phyloP scores from a whole-genome alignment of 2,797 vertebrate genomes.

The Cuniculus paca region DNA sequence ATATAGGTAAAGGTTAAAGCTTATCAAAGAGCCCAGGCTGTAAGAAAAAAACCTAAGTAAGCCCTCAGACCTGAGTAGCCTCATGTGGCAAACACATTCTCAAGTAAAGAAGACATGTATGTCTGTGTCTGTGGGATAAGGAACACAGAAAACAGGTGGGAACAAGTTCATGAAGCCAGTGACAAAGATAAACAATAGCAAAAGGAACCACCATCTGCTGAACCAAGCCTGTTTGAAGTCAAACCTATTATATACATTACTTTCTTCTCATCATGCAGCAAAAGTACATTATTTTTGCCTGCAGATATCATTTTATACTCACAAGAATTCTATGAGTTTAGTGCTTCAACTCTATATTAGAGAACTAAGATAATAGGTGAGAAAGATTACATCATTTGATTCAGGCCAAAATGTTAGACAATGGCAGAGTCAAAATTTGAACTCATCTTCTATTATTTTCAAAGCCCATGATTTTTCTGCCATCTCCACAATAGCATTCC shows the following conservation, averaged over 20 bases:
- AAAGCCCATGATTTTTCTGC: neutral
- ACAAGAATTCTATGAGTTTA: neutral
- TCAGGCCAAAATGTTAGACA: neutral
- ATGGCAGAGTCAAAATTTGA: neutral
- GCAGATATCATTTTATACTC: neutral
- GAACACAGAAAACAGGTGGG: neutral
- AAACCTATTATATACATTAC: neutral
- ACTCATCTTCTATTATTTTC: neutral
- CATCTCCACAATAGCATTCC: neutral
- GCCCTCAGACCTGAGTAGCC: neutral
- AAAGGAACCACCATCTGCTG: neutral
- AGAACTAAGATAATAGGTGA: neutral
- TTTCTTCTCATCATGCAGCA: neutral
- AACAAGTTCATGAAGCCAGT: neutral
- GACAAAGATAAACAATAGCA: neutral
- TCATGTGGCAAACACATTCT: neutral
- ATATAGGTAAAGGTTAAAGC: accelerated
- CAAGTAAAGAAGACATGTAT: neutral
- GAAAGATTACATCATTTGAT: neutral
- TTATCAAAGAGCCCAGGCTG: neutral
- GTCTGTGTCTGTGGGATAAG: neutral
- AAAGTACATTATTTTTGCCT: neutral
- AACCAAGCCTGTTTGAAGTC: neutral
- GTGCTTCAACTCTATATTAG: neutral
- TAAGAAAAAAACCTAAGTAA: neutral